phyloP scores from a whole-genome alignment of 2,113 vertebrate genomes.

The Romanogobio albipinnatus region DNA sequence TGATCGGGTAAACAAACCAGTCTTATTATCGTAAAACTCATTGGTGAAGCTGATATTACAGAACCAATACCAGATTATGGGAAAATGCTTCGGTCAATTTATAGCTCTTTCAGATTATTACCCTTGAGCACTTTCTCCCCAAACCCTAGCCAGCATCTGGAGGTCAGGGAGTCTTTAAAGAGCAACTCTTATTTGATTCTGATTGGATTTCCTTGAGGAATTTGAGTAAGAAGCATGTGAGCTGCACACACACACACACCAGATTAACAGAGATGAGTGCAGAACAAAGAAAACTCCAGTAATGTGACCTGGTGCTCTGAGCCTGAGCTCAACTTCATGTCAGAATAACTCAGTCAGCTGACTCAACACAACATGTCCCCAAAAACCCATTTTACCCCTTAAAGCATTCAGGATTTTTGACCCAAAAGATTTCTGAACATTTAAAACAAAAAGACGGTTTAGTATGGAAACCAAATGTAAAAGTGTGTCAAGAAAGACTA shows the following conservation, averaged over 20 bases:
- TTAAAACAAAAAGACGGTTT: too few species aligned
- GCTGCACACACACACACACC: conserved; percentile 29
- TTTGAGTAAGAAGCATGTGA: conserved; percentile 43
- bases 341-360: neutral
- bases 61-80: too few species aligned
- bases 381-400: neutral
- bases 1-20: too few species aligned
- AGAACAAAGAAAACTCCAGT: conserved; percentile 20
- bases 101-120: neutral
- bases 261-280: conserved; percentile 55
- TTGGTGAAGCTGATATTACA: too few species aligned
- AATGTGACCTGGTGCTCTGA: conserved; percentile 27
- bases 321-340: neutral
- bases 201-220: conserved; percentile 45
- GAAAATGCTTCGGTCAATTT: too few species aligned
- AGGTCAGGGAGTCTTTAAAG: conserved; percentile 36
- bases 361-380: neutral
- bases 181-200: conserved; percentile 30
- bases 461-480: too few species aligned
- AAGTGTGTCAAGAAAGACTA: too few species aligned
- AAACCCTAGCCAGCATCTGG: conserved; percentile 21
- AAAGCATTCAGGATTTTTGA: neutral
- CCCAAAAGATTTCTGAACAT: conserved; percentile 9
- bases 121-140: neutral
- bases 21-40: too few species aligned